Base-by-base conservation (phyloP, 2,888 invertebrate genomes). In the Lobophora halterata region DNA sequence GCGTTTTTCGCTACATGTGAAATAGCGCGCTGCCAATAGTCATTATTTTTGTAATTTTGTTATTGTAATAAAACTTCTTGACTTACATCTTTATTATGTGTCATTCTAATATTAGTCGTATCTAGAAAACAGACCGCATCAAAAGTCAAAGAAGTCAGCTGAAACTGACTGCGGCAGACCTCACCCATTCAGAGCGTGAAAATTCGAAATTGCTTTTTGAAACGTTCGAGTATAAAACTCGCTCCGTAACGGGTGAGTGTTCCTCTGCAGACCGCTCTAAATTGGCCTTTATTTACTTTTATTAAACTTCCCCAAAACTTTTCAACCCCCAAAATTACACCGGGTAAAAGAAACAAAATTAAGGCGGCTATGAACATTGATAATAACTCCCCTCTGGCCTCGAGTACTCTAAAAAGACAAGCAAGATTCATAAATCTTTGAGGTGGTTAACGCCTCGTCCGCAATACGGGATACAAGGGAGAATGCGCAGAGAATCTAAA, bases 361-460 rank as follows among this genome's bases (percentile, higher is more conserved):
- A 65, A 62, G 58, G 61, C 49, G 62, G 66, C 67, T 52, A 59
- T 60, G 65, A 68, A 75, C 73, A 71, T 66, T 65, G 68, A 76
- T 73, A 72, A 74, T 75, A 76, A 73, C 65, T 69, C 58, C 70
- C 66, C 54, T 69, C 69, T 71, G 61, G 62, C 67, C 69, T 54
- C 54, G 52, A 75, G 70, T 71, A 66, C 58, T 68, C 65, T 60
- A 64, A 75, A 75, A 74, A 73, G 77, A 78, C 72, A 71, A 70
- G 71, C 67, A 66, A 74, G 75, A 75, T 78, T 70, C 66, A 78
- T 79, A 77, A 79, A 78, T 79, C 77, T 76, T 56, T 40, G 58
- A 61, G 71, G 76, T 75, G 72, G 78, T 79, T 77, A 78, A 67
- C 77, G 75, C 73, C 73, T 77, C 70, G 71, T 70, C 73, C 65